Evolutionary conservation across 1,140 invertebrate species (phyloP).

Genomic region (Saccostrea cuccullata): DNA sequence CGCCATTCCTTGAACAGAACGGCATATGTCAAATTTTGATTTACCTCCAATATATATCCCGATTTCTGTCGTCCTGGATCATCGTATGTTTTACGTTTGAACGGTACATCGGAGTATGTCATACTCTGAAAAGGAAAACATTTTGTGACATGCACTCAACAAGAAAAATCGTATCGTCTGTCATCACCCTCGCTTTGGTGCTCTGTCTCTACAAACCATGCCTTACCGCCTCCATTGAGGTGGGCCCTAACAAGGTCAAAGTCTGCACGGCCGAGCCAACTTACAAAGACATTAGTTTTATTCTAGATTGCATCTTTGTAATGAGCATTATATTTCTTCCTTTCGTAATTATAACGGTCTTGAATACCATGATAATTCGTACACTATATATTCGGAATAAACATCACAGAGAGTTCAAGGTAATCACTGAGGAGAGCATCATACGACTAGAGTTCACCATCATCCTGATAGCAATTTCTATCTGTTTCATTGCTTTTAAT

Average conservation of each 20-base stretch:
- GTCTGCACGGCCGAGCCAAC: constrained; percentile 53
- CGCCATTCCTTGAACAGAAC: constrained; percentile 61
- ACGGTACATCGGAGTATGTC: constrained; percentile 73
- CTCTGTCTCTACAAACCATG: constrained; percentile 69
- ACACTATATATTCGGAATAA: constrained; percentile 55
- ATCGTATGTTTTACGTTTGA: constrained; percentile 75
- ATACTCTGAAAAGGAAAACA: constrained; percentile 62
- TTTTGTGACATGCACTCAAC: constrained; percentile 58
- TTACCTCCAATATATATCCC: constrained; percentile 68
- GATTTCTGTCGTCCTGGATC: constrained; percentile 75
- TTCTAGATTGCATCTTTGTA: constrained; percentile 66
- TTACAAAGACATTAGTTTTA: constrained; percentile 58
- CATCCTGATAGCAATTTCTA: constrained; percentile 69
- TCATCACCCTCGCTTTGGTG: constrained; percentile 56
- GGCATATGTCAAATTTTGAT: constrained; percentile 71
- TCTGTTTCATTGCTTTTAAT: constrained; percentile 70
- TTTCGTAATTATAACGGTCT: constrained; percentile 61
- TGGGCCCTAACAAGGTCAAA: constrained; percentile 41
- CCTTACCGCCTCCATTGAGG: constrained; percentile 58
- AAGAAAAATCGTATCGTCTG: constrained; percentile 58
- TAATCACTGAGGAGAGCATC: constrained; percentile 69
- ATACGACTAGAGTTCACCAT: constrained; percentile 70
- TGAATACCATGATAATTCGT: constrained; percentile 62
- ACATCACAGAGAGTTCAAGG: constrained; percentile 58
- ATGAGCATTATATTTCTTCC: constrained; percentile 65